A percentile compares a stretch with the other conserved stretches of the same genome.
Conservation (phyloP, 2,888 invertebrate genomes). For the Resseliella maxima region DNA sequence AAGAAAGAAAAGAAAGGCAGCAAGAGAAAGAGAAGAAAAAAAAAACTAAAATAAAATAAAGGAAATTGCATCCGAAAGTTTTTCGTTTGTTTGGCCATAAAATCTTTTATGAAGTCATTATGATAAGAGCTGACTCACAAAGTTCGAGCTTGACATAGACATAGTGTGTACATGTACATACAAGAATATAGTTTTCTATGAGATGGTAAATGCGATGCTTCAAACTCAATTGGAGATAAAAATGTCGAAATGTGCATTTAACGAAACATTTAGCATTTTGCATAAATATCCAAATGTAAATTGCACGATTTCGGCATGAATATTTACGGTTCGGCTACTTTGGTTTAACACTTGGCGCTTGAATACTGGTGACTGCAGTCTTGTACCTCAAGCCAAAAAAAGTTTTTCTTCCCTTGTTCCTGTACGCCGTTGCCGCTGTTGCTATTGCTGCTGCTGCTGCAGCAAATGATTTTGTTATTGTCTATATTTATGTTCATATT, state of each 20-base stretch:
- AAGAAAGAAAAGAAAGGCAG: too few relatives aligned
- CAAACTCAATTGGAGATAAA: constrained; percentile 39
- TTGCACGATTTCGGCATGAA: constrained; percentile 7
- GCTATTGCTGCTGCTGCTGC: background rate
- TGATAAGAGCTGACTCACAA: constrained; percentile 33
- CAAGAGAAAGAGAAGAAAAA: background rate
- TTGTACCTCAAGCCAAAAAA: constrained; percentile 30
- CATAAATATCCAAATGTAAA: constrained; percentile 31
- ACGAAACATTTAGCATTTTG: constrained; percentile 51
- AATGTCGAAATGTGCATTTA: constrained; percentile 48
- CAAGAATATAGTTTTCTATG: background rate
- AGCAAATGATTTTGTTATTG: background rate
- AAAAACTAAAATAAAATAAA: background rate
- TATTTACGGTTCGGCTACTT: constrained; percentile 48
- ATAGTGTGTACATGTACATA: background rate
- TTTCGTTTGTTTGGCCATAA: constrained; percentile 22
- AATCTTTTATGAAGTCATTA: constrained; percentile 53
- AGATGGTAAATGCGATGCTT: background rate
- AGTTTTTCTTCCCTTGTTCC: background rate
- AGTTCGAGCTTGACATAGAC: background rate
- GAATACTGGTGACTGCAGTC: constrained; percentile 43
- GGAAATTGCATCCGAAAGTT: constrained; percentile 5
- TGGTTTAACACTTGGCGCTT: constrained; percentile 43
- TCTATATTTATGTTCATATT: background rate
- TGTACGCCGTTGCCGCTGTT: background rate